Evolutionary conservation across 2,113 vertebrate genomes (phyloP).

Genomic region (Nycticryphes semicollaris): DNA sequence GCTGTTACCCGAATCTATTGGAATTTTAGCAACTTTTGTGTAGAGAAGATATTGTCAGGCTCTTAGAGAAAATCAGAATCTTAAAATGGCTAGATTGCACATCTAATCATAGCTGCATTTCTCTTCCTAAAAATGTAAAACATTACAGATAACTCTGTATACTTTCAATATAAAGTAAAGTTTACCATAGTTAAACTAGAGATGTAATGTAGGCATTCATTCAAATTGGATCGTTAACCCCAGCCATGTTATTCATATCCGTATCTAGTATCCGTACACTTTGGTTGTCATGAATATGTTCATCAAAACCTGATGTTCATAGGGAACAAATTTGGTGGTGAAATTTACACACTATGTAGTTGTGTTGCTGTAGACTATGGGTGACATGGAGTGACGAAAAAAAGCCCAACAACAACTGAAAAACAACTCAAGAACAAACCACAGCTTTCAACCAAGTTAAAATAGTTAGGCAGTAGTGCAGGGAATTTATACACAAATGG

Average conservation of each 20-base stretch:
- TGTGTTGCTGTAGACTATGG: neutral
- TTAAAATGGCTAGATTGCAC: neutral
- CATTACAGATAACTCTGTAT: neutral
- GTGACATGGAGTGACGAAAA: neutral
- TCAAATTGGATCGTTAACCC: neutral
- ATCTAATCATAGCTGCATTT: neutral
- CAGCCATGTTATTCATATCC: neutral
- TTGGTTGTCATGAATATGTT: neutral
- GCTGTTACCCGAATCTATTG: neutral
- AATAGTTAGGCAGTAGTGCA: neutral
- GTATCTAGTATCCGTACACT: neutral
- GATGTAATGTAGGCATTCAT: neutral
- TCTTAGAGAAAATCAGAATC: neutral
- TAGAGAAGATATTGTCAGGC: neutral
- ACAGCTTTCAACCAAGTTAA: neutral
- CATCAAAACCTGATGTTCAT: neutral
- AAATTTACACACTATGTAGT: neutral
- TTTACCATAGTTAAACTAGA: neutral
- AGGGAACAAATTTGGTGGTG: neutral
- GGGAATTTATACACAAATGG: neutral
- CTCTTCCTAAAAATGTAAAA: neutral
- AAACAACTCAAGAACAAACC: fast-evolving
- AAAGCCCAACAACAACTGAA: neutral
- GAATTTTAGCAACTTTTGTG: neutral
- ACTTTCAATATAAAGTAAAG: neutral